phyloP scores from a whole-genome alignment of 2,888 invertebrate genomes.

The Chloroclystis v-ata region DNA sequence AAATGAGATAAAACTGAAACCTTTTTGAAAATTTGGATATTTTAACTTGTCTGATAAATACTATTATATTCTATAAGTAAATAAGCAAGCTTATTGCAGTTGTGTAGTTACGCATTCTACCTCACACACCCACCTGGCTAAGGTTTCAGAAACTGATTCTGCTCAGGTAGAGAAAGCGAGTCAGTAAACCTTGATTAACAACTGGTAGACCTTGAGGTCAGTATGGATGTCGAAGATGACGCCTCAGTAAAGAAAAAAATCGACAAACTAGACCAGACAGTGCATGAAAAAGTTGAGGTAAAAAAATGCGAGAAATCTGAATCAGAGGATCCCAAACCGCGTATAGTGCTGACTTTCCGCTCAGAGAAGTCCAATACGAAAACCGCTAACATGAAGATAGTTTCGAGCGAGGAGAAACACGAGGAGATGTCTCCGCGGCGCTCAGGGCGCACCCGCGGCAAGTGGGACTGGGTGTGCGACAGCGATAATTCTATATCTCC shows the following conservation, averaged over 20 bases:
- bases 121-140: neutral
- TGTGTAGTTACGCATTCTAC: neutral
- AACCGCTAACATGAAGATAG: constrained; percentile 73
- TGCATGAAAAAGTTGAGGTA: constrained; percentile 48
- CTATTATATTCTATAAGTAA: no score
- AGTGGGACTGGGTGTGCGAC: constrained; percentile 64
- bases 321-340: constrained; percentile 70
- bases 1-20: no score
- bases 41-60: no score
- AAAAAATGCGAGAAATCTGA: constrained; percentile 54
- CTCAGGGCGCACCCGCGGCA: constrained; percentile 54
- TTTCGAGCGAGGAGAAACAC: constrained; percentile 65
- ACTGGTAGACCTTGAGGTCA: constrained; percentile 49
- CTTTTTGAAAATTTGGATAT: no score
- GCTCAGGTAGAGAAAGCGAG: constrained; percentile 17
- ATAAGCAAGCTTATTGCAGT: no score
- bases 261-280: constrained; percentile 49
- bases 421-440: constrained; percentile 59
- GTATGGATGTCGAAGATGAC: constrained; percentile 60
- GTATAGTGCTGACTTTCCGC: constrained; percentile 81
- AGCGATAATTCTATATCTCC: constrained; percentile 45
- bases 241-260: constrained; percentile 51
- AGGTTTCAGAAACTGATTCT: neutral
- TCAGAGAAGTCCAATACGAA: constrained; percentile 78
- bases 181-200: constrained; percentile 27